Evolutionary conservation across 2,113 vertebrate genomes (phyloP), one percentile per base, ranked within the genome.

Genomic region (Thomomys bottae): DNA sequence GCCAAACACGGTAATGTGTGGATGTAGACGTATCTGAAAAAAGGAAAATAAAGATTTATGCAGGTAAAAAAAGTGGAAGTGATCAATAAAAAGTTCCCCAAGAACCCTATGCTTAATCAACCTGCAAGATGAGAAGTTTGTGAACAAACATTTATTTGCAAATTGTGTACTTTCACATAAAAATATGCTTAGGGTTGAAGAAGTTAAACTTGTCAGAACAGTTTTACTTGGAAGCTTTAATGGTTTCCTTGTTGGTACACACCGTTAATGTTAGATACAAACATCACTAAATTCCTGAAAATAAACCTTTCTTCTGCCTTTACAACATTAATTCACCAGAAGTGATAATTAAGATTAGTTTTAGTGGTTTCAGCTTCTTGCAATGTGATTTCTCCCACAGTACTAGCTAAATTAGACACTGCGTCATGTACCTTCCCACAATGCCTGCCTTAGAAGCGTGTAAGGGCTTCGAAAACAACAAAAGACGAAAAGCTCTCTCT

Each of bases 271-370:
- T 89, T 95, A 12, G 93, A 93, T 84, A 86, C 84, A 97, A 96
- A 96, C 38, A 96, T 91, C 89, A 92, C 88, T 45, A 7, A 92
- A 87, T 88, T 84, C 76, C 87, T 91, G 94, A 66, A 75, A 95
- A 93, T 76, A 92, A 95, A 82, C 24, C 36, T 96, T 94, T 84
- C 91, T 94, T 24, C 88, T 8, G 38, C 92, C 3, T 95, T 94
- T 95, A 92, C 89, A 92, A 89, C 93, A 96, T 97, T 96, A 96
- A 95, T 97, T 96, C 92, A 96, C 85, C 82, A 95, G 89, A 96
- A 95, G 94, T 96, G 95, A 97, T 96, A 96, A 97, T 96, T 96
- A 97, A 95, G 91, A 94, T 87, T 95, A 93, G 94, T 84, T 96
- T 96, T 93, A 95, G 85, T 94, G 81, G 92, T 89, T 94, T 76